phyloP scores from a whole-genome alignment of 2,888 invertebrate genomes.

The Ferdinandea cuprea region DNA sequence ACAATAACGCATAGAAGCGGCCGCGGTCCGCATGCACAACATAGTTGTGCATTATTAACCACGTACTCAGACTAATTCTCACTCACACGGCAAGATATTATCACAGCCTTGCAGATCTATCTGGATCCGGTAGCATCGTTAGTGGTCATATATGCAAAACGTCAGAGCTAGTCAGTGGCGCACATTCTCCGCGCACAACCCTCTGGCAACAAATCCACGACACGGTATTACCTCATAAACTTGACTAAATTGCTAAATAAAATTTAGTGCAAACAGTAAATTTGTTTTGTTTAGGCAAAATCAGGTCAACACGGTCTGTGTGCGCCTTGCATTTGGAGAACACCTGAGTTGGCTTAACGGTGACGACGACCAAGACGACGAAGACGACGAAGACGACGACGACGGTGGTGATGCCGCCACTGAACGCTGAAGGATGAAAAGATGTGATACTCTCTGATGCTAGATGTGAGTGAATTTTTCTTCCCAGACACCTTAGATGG shows the following conservation, averaged over 20 bases:
- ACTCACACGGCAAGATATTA: conserved; percentile 51
- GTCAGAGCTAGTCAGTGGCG: conserved; percentile 24
- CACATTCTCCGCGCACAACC: conserved; percentile 33
- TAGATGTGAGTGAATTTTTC: background rate
- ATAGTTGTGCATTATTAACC: conserved; percentile 71
- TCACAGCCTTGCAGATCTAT: conserved; percentile 26
- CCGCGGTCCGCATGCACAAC: conserved; percentile 45
- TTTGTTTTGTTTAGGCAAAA: conserved; percentile 34
- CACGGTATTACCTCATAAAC: conserved; percentile 62
- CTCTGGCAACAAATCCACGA: conserved; percentile 45
- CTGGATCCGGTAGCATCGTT: conserved; percentile 46
- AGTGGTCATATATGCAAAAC: conserved; percentile 52
- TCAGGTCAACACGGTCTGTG: conserved; percentile 47
- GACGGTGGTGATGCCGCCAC: background rate
- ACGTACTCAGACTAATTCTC: conserved; percentile 68
- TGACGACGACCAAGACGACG: no score
- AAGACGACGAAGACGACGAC: no score
- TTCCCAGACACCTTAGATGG: conserved; percentile 33
- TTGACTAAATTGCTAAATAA: conserved; percentile 60
- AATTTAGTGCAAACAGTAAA: conserved; percentile 67
- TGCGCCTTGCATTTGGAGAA: conserved; percentile 23
- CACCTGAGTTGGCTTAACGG: conserved; percentile 39
- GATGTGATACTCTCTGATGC: background rate
- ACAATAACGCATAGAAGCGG: conserved; percentile 57
- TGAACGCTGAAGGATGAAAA: conserved; percentile 7